Percentiles rank a stretch among this genome's conserved stretches.
phyloP scores from a whole-genome alignment of 2,888 invertebrate genomes.

The Mellilla xanthometata region DNA sequence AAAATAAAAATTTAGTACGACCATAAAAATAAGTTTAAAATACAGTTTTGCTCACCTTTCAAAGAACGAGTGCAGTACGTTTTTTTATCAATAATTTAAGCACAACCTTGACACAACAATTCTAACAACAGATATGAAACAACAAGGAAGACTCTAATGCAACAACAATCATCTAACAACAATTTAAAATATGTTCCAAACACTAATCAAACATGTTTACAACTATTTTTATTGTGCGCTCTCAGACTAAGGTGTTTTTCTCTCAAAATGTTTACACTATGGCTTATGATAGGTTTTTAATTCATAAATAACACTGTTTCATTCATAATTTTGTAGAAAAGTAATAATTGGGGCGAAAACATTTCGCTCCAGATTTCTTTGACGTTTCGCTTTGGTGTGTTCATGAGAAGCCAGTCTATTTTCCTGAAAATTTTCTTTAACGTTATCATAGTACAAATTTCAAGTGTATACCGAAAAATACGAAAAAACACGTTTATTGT shows the following conservation, averaged over 20 bases:
- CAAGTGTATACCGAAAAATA: no score
- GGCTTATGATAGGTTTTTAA: constrained; percentile 34
- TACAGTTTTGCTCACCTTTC: constrained; percentile 50
- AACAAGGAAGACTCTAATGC: constrained; percentile 39
- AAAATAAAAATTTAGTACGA: no score
- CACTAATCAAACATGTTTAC: constrained; percentile 28
- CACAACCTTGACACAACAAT: constrained; percentile 66
- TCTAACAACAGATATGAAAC: constrained; percentile 41
- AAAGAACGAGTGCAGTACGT: constrained; percentile 43
- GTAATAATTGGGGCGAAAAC: constrained; percentile 48
- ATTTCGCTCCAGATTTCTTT: constrained; percentile 71
- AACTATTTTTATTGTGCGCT: constrained; percentile 35
- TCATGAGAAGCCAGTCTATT: constrained; percentile 25
- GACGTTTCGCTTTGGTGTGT: constrained; percentile 57
- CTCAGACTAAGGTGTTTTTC: constrained; percentile 29
- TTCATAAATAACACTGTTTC: constrained; percentile 53
- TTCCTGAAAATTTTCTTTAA: neutral
- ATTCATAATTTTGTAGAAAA: constrained; percentile 68
- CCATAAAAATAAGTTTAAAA: no score
- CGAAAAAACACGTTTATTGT: no score
- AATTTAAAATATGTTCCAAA: constrained; percentile 31
- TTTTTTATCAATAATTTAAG: constrained; percentile 57
- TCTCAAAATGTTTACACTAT: constrained; percentile 26
- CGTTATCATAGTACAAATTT: no score
- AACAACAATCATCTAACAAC: constrained; percentile 31